A percentile compares a stretch with the other conserved stretches of the same genome.
Conservation (phyloP, 2,888 invertebrate genomes). For the Uropetala carovei region DNA sequence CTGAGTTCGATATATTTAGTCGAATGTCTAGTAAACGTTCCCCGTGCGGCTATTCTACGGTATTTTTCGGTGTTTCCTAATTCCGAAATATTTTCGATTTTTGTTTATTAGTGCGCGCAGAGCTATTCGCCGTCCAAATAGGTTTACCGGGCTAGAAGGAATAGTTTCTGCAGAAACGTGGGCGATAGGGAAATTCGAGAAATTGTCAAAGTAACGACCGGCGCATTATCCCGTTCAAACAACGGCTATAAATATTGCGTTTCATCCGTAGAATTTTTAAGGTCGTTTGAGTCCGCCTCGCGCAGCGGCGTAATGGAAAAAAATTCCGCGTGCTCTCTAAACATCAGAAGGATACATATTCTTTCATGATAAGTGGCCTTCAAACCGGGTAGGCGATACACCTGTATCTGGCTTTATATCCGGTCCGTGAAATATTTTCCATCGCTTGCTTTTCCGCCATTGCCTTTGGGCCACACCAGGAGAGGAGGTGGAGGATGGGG, state of each 20-base stretch:
- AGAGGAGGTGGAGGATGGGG: neutral
- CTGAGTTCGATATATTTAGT: no score
- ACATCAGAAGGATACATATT: slow-evolving; percentile 55
- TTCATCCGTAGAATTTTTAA: slow-evolving; percentile 56
- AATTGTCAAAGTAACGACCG: slow-evolving; percentile 29
- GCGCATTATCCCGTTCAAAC: slow-evolving; percentile 26
- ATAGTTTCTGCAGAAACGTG: neutral
- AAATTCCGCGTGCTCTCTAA: slow-evolving; percentile 35
- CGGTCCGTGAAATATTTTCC: slow-evolving; percentile 60
- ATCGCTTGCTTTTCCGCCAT: slow-evolving; percentile 55
- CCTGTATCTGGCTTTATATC: slow-evolving; percentile 63
- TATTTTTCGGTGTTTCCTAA: neutral
- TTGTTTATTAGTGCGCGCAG: neutral
- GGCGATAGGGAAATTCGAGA: slow-evolving; percentile 8
- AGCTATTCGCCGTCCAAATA: neutral
- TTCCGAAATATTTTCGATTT: neutral
- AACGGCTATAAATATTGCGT: slow-evolving; percentile 47
- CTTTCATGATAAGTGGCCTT: slow-evolving; percentile 63
- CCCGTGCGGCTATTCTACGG: neutral
- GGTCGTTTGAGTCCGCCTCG: slow-evolving; percentile 46
- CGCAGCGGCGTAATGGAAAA: slow-evolving; percentile 55
- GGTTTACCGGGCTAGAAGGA: neutral
- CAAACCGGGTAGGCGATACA: slow-evolving; percentile 63
- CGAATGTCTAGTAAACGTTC: neutral
- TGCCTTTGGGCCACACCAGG: slow-evolving; percentile 46